Percentiles rank a stretch among this genome's conserved stretches.
Conservation (phyloP, 2,888 invertebrate species). For the Leptogaster cylindrica region DNA sequence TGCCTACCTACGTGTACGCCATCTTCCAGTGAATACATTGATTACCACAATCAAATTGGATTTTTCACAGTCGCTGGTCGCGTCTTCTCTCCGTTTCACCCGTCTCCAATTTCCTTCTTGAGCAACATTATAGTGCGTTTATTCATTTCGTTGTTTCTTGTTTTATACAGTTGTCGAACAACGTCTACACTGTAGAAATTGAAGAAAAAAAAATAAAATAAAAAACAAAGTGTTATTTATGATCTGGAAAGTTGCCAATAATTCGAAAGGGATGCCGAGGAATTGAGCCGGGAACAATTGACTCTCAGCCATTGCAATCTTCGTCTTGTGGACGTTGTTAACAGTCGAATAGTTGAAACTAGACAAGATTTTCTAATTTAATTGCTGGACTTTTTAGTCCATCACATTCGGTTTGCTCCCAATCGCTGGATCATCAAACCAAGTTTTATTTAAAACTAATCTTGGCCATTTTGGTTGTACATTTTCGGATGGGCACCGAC, state of each 20-base stretch:
- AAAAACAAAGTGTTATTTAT: slow-evolving; percentile 30
- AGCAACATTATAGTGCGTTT: slow-evolving; percentile 10
- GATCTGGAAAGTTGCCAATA: slow-evolving; percentile 37
- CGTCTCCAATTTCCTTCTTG: neutral
- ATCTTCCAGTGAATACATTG: slow-evolving; percentile 6
- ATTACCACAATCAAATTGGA: slow-evolving; percentile 34
- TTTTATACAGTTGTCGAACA: slow-evolving; percentile 9
- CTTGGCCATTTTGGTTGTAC: no score
- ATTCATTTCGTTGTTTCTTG: neutral
- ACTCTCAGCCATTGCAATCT: neutral
- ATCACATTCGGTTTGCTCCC: neutral
- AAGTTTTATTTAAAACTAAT: no score
- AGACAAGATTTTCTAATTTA: neutral
- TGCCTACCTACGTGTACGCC: slow-evolving; percentile 21
- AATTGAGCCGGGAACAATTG: slow-evolving; percentile 27
- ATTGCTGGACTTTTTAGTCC: neutral
- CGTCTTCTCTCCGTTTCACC: neutral
- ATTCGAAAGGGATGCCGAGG: slow-evolving; percentile 9
- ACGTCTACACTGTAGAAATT: slow-evolving; percentile 16
- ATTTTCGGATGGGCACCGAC: slow-evolving; percentile 37
- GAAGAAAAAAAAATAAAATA: slow-evolving; percentile 3
- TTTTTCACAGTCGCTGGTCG: slow-evolving; percentile 14
- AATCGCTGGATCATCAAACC: no score
- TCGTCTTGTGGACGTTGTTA: neutral
- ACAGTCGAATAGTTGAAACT: neutral